Percentiles rank a stretch among this genome's conserved stretches.
These are phyloP conservation scores for Chaenocephalus aceratus DNA, from an alignment of 2,113 vertebrate species.

Conservation along the genomic window DNA sequence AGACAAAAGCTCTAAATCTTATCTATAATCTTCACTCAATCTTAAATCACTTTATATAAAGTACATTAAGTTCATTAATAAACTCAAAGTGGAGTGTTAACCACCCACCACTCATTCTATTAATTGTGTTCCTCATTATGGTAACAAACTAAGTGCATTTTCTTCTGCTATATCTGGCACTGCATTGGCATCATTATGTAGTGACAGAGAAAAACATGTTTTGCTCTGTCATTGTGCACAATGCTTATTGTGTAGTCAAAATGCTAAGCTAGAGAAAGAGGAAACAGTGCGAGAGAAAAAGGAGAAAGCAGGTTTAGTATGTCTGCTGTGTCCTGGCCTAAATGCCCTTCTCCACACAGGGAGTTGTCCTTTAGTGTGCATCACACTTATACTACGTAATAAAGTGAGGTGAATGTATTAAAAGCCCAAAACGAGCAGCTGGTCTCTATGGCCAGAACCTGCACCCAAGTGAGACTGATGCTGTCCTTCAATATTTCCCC, in stretches of 20 bases:
- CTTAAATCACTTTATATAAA: slow-evolving; percentile 11
- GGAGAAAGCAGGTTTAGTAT: background rate
- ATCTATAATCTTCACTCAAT: background rate
- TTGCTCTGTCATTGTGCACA: background rate
- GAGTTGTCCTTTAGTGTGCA: slow-evolving; percentile 13
- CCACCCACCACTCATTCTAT: slow-evolving; percentile 1
- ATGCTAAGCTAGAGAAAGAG: background rate
- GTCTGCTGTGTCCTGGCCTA: slow-evolving; percentile 46
- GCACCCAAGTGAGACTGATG: slow-evolving; percentile 61
- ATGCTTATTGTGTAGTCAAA: background rate
- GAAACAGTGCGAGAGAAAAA: slow-evolving; percentile 1
- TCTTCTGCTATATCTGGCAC: slow-evolving; percentile 2
- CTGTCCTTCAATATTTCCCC: slow-evolving; percentile 65
- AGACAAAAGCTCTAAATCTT: background rate
- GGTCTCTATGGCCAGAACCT: slow-evolving; percentile 57
- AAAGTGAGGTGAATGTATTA: slow-evolving; percentile 55
- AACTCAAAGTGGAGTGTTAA: background rate
- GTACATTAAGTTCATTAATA: slow-evolving; percentile 22
- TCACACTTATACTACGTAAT: slow-evolving; percentile 17
- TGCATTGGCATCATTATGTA: background rate
- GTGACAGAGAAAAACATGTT: background rate
- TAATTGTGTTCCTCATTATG: background rate
- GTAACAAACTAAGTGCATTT: background rate
- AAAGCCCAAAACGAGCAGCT: slow-evolving; percentile 55
- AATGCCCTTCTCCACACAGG: slow-evolving; percentile 39